Base-by-base conservation (phyloP, 1,140 invertebrate species). In the Drosophila mayri region DNA sequence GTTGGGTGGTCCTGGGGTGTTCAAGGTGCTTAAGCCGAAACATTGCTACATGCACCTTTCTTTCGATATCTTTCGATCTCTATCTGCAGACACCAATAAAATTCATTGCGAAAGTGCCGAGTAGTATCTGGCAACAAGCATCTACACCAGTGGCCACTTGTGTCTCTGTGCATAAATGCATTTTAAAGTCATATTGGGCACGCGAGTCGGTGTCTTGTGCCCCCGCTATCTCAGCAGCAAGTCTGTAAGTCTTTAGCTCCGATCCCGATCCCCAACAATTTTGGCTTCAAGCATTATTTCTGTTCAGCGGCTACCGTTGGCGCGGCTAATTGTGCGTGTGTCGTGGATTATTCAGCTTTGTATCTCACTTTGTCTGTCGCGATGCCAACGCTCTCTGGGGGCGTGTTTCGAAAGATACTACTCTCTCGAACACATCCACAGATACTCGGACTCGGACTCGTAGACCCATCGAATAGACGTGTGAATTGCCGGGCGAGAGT, bases 311-410 rank as follows among this genome's bases (percentile, higher is more conserved):
- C 50, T 80, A 59, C 63, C 58, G 82, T 62, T 62, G 60, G 55
- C 64, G 28, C 58, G 20, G 75, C 67, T 81, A 86, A 86, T 82
- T 80, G 73, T 88, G 84, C 73, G 80, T 80, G 80, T 80, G 67
- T 80, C 41, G 84, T 68, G 66, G 73, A 84, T 84, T 84, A 76
- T 88, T 74, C 54, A 55, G 46, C 65, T 79, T 85, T 84, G 84
- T 68, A 84, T 80, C 84, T 87, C 80, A 87, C 85, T 87, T 88
- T 84, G 84, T 77, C 54, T 70, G 44, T 25, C 20, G 71, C 47
- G 67, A 43, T 35, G 65, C 52, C 20, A 38, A 22, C 52, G 35
- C 60, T 88, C 84, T 88, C 84, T 66, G 76, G 84, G 84, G 84
- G 84, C 84, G 84, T 87, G 84, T 88, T 90, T 35, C 68, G 28